These are phyloP conservation scores for Triplophysa rosa DNA, from an alignment of 2,113 vertebrate species.

Conservation along the genomic window DNA sequence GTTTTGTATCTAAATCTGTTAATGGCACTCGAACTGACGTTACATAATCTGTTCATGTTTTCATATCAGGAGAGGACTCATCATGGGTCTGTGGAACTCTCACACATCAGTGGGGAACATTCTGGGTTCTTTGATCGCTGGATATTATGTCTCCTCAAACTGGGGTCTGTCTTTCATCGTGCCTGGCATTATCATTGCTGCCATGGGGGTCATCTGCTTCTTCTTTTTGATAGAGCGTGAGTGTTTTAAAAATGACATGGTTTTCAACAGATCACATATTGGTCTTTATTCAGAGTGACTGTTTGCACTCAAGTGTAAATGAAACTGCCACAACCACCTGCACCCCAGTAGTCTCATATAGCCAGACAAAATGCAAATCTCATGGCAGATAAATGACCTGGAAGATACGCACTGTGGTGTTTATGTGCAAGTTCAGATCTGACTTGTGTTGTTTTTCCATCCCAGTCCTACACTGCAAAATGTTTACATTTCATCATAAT, in stretches of 20 bases:
- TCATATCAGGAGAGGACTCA: constrained; percentile 83
- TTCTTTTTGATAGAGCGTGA: constrained; percentile 94
- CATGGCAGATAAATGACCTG: neutral
- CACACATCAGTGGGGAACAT: constrained; percentile 97
- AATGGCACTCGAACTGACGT: neutral
- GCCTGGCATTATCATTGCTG: constrained; percentile 82
- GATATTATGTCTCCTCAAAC: constrained; percentile 81
- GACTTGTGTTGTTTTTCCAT: neutral
- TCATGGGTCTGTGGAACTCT: constrained; percentile 98
- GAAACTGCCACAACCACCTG: neutral
- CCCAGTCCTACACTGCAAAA: too few relatives aligned
- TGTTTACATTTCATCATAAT: too few relatives aligned
- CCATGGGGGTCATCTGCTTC: constrained; percentile 85
- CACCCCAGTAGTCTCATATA: neutral
- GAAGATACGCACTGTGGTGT: neutral
- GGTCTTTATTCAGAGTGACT: neutral
- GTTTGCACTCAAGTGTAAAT: neutral
- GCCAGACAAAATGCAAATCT: neutral
- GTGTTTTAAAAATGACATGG: constrained; percentile 54
- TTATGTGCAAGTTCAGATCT: neutral
- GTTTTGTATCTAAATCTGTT: neutral
- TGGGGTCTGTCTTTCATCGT: constrained; percentile 94
- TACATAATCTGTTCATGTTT: neutral
- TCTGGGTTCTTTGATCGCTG: constrained; percentile 89
- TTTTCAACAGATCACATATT: neutral